phyloP scores from a whole-genome alignment of 2,113 vertebrate genomes.

The Corvus cornix region DNA sequence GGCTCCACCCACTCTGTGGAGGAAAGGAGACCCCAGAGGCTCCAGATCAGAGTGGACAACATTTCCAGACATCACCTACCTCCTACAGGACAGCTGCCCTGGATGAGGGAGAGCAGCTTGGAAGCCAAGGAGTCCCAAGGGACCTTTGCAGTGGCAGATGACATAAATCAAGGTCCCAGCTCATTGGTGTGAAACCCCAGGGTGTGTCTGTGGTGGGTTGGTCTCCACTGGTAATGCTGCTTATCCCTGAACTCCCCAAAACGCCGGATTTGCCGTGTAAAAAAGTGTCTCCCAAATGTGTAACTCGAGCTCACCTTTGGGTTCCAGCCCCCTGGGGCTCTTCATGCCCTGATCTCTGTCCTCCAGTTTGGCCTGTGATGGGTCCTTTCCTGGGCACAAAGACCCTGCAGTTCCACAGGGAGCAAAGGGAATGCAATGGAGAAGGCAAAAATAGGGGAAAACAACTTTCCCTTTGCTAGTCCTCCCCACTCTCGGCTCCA shows the following conservation, averaged over 20 bases:
- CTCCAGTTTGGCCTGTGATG: background rate
- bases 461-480: background rate
- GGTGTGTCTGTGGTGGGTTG: background rate
- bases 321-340: background rate
- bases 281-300: background rate
- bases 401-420: rapidly evolving
- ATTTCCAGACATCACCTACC: background rate
- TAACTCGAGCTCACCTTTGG: background rate
- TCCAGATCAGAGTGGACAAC: background rate
- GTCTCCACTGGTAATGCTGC: background rate
- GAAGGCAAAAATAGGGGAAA: background rate
- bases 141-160: background rate
- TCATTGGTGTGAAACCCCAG: background rate
- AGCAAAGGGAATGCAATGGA: background rate
- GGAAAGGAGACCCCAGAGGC: background rate
- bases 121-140: background rate
- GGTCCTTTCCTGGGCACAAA: background rate
- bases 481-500: background rate
- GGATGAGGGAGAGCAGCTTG: background rate
- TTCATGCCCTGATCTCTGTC: background rate
- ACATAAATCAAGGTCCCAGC: background rate
- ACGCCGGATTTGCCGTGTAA: background rate
- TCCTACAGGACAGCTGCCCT: background rate
- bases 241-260: background rate
- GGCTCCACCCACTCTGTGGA: background rate